Base-by-base conservation (phyloP, 2,797 vertebrate genomes). In the Cirrhinus mrigala region DNA sequence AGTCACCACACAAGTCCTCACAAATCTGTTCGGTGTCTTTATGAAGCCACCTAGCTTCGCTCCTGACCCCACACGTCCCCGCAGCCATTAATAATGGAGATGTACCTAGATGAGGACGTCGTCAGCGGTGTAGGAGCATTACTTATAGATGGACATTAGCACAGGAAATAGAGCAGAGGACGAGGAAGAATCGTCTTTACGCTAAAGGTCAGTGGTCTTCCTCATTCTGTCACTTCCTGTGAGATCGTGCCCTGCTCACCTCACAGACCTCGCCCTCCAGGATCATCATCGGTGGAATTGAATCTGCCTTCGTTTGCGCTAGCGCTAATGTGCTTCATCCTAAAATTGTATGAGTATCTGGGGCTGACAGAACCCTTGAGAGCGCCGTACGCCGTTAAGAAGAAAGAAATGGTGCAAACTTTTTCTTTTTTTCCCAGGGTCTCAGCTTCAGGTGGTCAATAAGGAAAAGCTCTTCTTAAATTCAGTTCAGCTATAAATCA, bases 401-500 rank as follows among this genome's bases (percentile, higher is more conserved):
- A 82, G 46, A 77, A 82, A 76, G 58, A 82, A 84, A 62, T 22
- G 58, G 60, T 85, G 60, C 48, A 77, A 68, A 73, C 48, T 56
- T 69, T 24, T 70, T 73, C 37, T 66, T n/a, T 15, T 46, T 64
- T 66, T 75, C 83, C 20, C 70, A 58, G 16, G 60, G 77, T 40
- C 29, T 60, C 44, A 60, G 78, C 86, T 90, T 87, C 27, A 66
- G 84, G 78, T 86, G 89, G 87, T 87, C 89, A 90, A 86, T 90
- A 88, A 88, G 75, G 85, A 86, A 85, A 88, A 86, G 60, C 85
- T 84, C 66, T 76, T 87, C 66, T 79, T 78, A 87, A 87, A 86
- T 86, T 79, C 73, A 77, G 81, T 66, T 62, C 87, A 79, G 83
- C 84, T 76, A 90, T 90, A 90, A 90, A 90, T 90, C 90, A 89